These are phyloP conservation scores for Sitophilus oryzae DNA, from an alignment of 1,140 invertebrate species.

Conservation along the genomic window DNA sequence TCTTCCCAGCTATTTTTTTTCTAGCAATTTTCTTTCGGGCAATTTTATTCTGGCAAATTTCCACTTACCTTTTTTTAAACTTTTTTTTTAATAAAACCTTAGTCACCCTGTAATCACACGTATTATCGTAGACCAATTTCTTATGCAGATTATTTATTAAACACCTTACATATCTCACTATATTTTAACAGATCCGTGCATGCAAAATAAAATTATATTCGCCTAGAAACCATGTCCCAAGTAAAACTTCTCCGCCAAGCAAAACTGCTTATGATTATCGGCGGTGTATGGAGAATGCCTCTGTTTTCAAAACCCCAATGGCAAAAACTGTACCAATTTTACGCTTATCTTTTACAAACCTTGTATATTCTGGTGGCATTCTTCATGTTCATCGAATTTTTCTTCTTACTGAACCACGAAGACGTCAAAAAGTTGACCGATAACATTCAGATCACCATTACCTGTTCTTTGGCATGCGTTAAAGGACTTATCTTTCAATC, in stretches of 20 bases:
- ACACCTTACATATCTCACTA: too few species aligned
- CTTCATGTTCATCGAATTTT: not conserved
- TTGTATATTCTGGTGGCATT: not conserved
- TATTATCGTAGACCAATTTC: too few species aligned
- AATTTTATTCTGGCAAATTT: too few species aligned
- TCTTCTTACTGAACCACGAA: not conserved
- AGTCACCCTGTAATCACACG: too few species aligned
- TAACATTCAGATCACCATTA: slow-evolving; percentile 4
- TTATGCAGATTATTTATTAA: too few species aligned
- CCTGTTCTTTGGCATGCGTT: not conserved
- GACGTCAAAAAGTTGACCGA: slow-evolving; percentile 7
- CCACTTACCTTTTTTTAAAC: too few species aligned
- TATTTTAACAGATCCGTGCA: too few species aligned
- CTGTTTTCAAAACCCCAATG: not conserved
- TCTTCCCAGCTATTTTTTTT: too few species aligned
- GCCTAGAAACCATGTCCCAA: not conserved
- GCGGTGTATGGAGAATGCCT: slow-evolving; percentile 5
- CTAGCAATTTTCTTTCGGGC: too few species aligned
- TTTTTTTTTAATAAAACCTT: too few species aligned
- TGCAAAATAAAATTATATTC: too few species aligned
- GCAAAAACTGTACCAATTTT: not conserved
- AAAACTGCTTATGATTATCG: not conserved
- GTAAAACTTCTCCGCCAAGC: not conserved
- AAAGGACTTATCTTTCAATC: slow-evolving; percentile 1
- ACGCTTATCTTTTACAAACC: not conserved